Percentiles rank a stretch among this genome's conserved stretches.
Evolutionary conservation across 2,888 invertebrate species (phyloP).

Genomic region (Lacanobia oleracea): DNA sequence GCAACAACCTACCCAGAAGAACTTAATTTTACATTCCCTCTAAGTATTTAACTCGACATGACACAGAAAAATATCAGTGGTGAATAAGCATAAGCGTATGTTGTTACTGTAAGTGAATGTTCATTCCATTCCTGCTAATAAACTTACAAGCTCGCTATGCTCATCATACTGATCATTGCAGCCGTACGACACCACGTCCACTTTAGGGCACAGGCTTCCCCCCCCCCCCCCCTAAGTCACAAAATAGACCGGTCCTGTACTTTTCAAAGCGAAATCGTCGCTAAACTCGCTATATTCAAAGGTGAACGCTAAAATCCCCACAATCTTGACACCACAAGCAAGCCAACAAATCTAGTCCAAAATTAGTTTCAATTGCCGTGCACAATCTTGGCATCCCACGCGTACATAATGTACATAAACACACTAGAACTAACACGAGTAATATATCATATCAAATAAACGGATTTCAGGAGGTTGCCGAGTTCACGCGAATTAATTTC

Average conservation of each 20-base stretch:
- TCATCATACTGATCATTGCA: no score
- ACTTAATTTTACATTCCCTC: no score
- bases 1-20: no score
- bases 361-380: constrained; percentile 37
- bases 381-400: constrained; percentile 47
- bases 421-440: constrained; percentile 32
- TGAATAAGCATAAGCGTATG: no score
- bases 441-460: constrained; percentile 60
- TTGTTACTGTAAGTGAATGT: no score
- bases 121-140: neutral
- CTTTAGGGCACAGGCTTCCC: no score
- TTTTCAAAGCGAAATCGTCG: no score
- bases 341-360: constrained; percentile 24
- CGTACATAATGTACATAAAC: constrained; percentile 30
- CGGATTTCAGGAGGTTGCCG: constrained; percentile 55
- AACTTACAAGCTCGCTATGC: neutral
- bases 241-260: no score
- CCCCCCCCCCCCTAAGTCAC: no score
- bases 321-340: neutral
- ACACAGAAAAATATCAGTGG: no score
- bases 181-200: no score
- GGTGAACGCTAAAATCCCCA: neutral
- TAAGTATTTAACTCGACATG: no score
- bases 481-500: constrained; percentile 60
- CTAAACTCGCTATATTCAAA: neutral